These are phyloP conservation scores for Portevinia maculata DNA, from an alignment of 2,888 invertebrate species.

Conservation along the genomic window DNA sequence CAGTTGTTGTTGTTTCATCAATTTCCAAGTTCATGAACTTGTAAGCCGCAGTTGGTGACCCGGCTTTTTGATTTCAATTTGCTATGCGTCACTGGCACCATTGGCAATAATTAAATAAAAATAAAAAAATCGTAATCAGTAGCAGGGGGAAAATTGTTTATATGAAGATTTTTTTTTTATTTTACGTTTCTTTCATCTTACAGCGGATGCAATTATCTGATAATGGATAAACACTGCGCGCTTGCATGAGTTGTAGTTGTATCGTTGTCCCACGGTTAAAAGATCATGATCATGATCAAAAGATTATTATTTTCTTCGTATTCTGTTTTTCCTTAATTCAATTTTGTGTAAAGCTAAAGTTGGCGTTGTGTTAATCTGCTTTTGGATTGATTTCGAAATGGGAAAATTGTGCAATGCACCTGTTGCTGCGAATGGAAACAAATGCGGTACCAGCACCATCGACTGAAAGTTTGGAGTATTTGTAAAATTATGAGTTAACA, in stretches of 20 bases:
- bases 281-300: conserved; percentile 63
- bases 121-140: conserved; percentile 38
- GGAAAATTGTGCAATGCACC: conserved; percentile 35
- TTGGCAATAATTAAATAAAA: conserved; percentile 53
- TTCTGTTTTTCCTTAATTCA: conserved; percentile 32
- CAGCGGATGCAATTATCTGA: conserved; percentile 66
- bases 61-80: conserved; percentile 9
- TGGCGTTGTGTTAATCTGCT: conserved; percentile 27
- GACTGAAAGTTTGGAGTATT: conserved; percentile 4
- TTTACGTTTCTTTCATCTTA: conserved; percentile 43
- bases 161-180: conserved; percentile 18
- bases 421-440: conserved; percentile 29
- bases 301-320: conserved; percentile 23
- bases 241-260: conserved; percentile 29
- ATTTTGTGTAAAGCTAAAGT: conserved; percentile 22
- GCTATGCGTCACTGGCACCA: conserved; percentile 12
- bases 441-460: background rate
- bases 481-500: background rate
- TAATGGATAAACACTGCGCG: conserved; percentile 54
- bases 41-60: conserved; percentile 10
- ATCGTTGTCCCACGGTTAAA: conserved; percentile 57
- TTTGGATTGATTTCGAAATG: conserved; percentile 41
- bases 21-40: conserved; percentile 23
- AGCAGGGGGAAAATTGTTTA: conserved; percentile 7
- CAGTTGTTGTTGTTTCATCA: conserved; percentile 4